These are phyloP conservation scores for Sarcophaga peregrina DNA, from an alignment of 1,140 invertebrate genomes.

Conservation along the genomic window DNA sequence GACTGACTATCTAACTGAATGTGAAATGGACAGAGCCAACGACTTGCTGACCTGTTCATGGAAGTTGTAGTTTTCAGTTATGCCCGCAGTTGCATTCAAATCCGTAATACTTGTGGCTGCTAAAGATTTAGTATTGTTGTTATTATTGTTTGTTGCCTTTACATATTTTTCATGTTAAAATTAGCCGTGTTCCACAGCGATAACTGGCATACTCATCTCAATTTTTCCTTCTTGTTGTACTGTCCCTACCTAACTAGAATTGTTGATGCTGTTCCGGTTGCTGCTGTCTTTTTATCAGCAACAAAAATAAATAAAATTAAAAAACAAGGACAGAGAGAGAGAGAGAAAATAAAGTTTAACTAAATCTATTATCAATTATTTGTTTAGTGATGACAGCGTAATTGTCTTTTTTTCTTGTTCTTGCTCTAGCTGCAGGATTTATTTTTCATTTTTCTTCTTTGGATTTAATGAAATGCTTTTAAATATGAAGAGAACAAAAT, in stretches of 20 bases:
- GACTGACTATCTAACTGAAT: no score
- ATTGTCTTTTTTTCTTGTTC: background rate
- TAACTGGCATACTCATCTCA: slow-evolving; percentile 2
- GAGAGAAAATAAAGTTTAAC: background rate
- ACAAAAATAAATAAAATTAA: background rate
- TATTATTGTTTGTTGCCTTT: background rate
- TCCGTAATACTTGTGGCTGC: no score
- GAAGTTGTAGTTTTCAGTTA: background rate
- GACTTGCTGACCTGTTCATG: background rate
- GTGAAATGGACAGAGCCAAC: no score
- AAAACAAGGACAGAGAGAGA: background rate
- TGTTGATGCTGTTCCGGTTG: background rate
- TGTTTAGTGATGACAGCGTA: background rate
- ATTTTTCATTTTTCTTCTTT: background rate
- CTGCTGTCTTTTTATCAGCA: background rate
- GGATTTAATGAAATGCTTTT: background rate
- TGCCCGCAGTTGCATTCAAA: background rate
- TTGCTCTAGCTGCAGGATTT: background rate
- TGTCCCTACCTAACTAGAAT: no score
- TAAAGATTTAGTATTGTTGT: no score
- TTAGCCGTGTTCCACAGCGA: background rate
- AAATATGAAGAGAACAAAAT: background rate
- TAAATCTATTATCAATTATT: slow-evolving; percentile 1
- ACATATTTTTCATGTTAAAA: slow-evolving; percentile 1
- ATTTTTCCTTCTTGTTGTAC: background rate